Evolutionary conservation across 2,888 invertebrate genomes (phyloP).

Genomic region (Frankliniella fusca): DNA sequence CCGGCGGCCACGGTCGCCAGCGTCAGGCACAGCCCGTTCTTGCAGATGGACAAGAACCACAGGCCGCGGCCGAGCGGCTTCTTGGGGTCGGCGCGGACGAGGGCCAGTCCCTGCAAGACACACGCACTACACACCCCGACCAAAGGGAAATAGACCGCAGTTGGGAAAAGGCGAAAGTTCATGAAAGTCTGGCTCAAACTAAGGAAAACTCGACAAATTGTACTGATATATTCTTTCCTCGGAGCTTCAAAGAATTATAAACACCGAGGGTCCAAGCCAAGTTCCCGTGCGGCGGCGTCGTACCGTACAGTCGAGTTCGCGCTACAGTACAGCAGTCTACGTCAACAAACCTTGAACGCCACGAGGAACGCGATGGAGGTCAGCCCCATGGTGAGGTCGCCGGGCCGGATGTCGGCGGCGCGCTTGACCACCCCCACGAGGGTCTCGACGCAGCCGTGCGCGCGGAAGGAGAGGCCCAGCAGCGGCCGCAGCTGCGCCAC

Average conservation of each 20-base stretch:
- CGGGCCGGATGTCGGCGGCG: neutral
- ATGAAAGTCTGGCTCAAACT: too few species aligned
- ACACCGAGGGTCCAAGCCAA: too few species aligned
- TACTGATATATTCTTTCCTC: too few species aligned
- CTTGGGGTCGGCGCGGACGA: neutral
- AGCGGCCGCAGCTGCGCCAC: conserved; percentile 9
- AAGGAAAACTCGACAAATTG: too few species aligned
- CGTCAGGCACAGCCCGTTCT: conserved; percentile 1
- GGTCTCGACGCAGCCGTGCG: conserved; percentile 3
- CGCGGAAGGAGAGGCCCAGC: neutral
- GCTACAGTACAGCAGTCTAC: too few species aligned
- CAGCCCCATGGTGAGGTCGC: neutral
- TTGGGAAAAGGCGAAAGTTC: too few species aligned
- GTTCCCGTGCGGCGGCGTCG: neutral
- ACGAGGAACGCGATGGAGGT: neutral
- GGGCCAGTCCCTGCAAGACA: neutral
- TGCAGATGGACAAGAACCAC: conserved; percentile 16
- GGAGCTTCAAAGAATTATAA: too few species aligned
- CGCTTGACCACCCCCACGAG: neutral
- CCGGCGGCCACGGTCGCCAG: neutral
- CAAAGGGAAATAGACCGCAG: too few species aligned
- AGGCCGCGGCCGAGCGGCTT: neutral
- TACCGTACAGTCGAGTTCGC: too few species aligned
- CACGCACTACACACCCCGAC: too few species aligned
- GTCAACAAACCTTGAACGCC: neutral